A percentile compares a stretch with the other conserved stretches of the same genome.
phyloP scores from a whole-genome alignment of 2,113 vertebrate genomes.

The Mesitornis unicolor region DNA sequence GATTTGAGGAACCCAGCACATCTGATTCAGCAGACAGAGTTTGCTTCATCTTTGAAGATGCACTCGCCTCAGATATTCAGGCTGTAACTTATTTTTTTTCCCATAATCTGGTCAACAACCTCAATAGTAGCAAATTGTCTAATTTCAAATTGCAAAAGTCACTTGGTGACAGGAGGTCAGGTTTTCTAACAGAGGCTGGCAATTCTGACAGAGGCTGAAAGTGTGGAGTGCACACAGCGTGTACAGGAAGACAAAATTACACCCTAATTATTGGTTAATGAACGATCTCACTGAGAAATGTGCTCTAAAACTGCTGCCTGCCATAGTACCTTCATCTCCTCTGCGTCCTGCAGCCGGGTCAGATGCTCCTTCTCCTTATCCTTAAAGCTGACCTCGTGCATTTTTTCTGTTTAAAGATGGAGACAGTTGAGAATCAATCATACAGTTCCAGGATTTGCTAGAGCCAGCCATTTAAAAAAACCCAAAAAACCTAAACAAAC shows the following conservation, averaged over 20 bases:
- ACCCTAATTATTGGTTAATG: neutral
- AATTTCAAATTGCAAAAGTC: neutral
- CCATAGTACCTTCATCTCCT: conserved; percentile 84
- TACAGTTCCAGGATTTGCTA: neutral
- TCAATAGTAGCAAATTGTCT: neutral
- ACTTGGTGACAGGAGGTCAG: neutral
- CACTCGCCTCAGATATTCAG: neutral
- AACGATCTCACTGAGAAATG: neutral
- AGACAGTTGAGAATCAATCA: neutral
- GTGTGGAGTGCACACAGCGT: neutral
- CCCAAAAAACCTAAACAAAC: no score
- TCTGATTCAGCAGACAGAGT: neutral
- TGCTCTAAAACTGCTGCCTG: neutral
- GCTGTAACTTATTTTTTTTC: neutral
- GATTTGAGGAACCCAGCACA: neutral
- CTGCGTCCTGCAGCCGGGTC: conserved; percentile 83
- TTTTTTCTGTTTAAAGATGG: conserved; percentile 79
- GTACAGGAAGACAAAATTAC: neutral
- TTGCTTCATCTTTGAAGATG: neutral
- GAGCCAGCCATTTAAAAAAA: neutral
- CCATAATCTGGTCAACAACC: neutral
- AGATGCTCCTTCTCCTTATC: conserved; percentile 90
- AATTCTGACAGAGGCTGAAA: neutral
- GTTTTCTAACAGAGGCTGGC: neutral
- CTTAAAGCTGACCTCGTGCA: conserved; percentile 86